Evolutionary conservation across 2,113 vertebrate species (phyloP), one percentile per base, ranked within the genome.

Genomic region (Ctenodactylus gundi): DNA sequence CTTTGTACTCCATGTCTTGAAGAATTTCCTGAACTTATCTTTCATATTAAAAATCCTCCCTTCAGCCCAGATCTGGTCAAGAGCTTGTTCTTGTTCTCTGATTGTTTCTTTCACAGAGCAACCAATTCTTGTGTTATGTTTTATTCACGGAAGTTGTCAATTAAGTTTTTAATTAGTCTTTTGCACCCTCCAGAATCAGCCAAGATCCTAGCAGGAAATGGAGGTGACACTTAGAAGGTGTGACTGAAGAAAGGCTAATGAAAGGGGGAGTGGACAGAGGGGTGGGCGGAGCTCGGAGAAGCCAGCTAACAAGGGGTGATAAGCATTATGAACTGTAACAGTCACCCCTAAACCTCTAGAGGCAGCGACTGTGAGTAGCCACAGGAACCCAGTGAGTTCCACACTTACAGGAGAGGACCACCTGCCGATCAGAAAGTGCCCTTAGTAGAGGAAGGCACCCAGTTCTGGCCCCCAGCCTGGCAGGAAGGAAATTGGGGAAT

Each of bases 111-210:
- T 96, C 67, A 86, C 75, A 90, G 62, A 95, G 83, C 17, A 86
- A 77, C 73, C 49, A 65, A 34, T 93, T 91, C 78, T 95, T 91
- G 1, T 70, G 51, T 90, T 78, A 39, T 81, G 91, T 92, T 93
- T 94, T 76, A 72, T 89, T 93, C 49, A 90, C 60, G 72, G 36
- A 89, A 53, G 60, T 60, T 85, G 12, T 64, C 90, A 82, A 75
- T 90, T 90, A 90, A 44, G 85, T 77, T 88, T 90, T 91, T 91
- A 91, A 68, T 93, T 93, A 92, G 88, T 73, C 12, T 95, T 89
- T 89, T 89, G 84, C 34, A 91, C 44, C 49, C 34, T 73, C 60
- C 62, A 73, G 13, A 83, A 58, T 93, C 67, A 93, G 62, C 62
- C 31, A 93, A 49, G 75, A 86, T 89, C 64, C 62, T 92, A 62